A percentile compares a stretch with the other conserved stretches of the same genome.
Conservation (phyloP, 2,888 invertebrate genomes). For the Cataglyphis livida region DNA sequence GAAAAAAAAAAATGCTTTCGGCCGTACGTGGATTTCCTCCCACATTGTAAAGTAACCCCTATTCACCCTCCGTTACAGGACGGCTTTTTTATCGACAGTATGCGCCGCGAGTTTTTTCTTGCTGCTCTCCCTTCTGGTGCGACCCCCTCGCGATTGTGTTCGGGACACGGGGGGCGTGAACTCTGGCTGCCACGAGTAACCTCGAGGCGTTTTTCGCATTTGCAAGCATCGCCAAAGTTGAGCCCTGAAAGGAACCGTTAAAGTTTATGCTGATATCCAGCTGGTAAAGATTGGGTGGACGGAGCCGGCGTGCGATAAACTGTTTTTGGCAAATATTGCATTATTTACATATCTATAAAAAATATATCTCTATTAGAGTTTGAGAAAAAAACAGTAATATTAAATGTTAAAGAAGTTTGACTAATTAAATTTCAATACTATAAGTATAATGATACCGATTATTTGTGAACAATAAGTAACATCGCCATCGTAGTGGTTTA, state of each 20-base stretch:
- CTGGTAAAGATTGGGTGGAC: conserved; percentile 55
- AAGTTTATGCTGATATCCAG: conserved; percentile 60
- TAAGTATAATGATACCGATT: neutral
- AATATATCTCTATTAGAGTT: neutral
- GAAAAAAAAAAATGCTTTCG: conserved; percentile 72
- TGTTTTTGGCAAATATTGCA: neutral
- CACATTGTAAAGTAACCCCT: conserved; percentile 78
- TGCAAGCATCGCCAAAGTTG: conserved; percentile 57
- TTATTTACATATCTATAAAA: neutral
- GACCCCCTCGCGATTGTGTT: conserved; percentile 77
- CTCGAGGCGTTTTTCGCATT: conserved; percentile 77
- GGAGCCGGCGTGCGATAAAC: neutral
- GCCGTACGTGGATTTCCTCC: conserved; percentile 77
- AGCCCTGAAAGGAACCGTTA: conserved; percentile 67
- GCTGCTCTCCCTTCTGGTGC: conserved; percentile 58
- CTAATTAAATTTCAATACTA: neutral
- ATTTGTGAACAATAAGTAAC: neutral
- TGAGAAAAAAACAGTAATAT: neutral
- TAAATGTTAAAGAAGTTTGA: neutral
- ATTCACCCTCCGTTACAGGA: conserved; percentile 63
- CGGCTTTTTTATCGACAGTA: conserved; percentile 71
- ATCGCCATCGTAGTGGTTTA: neutral
- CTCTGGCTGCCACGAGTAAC: conserved; percentile 72
- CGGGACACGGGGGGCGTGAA: conserved; percentile 81
- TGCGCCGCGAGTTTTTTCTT: conserved; percentile 53